phyloP scores from a whole-genome alignment of 2,888 invertebrate species.

The Netelia fuscicornis region DNA sequence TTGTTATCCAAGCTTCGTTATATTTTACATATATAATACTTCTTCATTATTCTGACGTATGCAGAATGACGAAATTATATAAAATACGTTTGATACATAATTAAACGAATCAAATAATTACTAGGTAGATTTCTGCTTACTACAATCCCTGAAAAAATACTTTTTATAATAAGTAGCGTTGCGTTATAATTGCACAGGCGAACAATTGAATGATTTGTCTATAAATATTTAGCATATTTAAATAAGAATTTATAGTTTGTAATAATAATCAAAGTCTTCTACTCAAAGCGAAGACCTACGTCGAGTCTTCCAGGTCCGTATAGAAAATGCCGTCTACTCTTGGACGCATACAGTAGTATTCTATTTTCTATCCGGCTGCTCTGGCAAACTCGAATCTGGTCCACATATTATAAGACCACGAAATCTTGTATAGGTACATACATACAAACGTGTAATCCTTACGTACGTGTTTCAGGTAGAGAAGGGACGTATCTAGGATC shows the following conservation, averaged over 20 bases:
- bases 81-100: too few relatives aligned
- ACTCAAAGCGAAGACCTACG: neutral
- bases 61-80: too few relatives aligned
- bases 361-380: slow-evolving; percentile 45
- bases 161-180: neutral
- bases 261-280: neutral
- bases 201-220: neutral
- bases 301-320: neutral
- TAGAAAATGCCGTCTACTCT: neutral
- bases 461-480: slow-evolving; percentile 34
- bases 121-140: too few relatives aligned
- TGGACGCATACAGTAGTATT: slow-evolving; percentile 1
- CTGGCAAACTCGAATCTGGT: slow-evolving; percentile 27
- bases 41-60: too few relatives aligned
- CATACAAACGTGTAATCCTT: slow-evolving; percentile 26
- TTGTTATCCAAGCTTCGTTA: too few relatives aligned
- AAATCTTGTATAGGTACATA: slow-evolving; percentile 6
- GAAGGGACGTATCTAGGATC: slow-evolving; percentile 49
- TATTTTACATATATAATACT: too few relatives aligned
- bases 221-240: neutral
- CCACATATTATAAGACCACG: slow-evolving; percentile 33
- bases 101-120: too few relatives aligned
- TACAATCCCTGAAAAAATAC: too few relatives aligned
- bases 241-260: neutral
- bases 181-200: neutral